Conservation (phyloP, 2,797 vertebrate genomes). For the Bovichtus variegatus region DNA sequence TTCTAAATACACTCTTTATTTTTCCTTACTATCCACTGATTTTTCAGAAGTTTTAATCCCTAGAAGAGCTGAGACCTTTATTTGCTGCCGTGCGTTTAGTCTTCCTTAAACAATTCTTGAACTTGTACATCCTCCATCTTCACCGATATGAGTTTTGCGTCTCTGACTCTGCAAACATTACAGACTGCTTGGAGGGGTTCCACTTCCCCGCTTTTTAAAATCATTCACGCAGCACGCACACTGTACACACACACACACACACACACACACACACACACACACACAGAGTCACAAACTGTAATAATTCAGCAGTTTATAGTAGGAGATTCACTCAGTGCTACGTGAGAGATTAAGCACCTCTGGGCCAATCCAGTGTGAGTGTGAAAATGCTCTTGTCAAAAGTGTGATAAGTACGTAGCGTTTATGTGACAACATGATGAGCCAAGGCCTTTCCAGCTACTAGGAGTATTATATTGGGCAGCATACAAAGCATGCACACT, state of each 20-base stretch:
- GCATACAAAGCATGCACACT: conserved; percentile 27
- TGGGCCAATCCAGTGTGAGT: conserved; percentile 52
- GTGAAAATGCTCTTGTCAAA: conserved; percentile 71
- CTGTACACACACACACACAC: too few species aligned
- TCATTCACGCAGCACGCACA: neutral
- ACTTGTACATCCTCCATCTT: conserved; percentile 60
- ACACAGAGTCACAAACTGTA: conserved; percentile 19
- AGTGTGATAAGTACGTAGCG: conserved; percentile 61
- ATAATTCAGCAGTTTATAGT: conserved; percentile 66
- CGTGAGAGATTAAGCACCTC: conserved; percentile 68
- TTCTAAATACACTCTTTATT: conserved; percentile 59
- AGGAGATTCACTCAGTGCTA: neutral
- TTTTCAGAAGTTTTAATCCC: conserved; percentile 17
- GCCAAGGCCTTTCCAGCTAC: conserved; percentile 37
- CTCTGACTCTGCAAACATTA: conserved; percentile 32
- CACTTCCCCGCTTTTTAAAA: conserved; percentile 24
- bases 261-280: too few species aligned
- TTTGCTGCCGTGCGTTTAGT: conserved; percentile 65
- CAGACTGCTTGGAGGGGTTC: conserved; percentile 53
- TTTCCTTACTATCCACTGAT: conserved; percentile 7
- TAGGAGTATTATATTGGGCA: conserved; percentile 50
- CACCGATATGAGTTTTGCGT: conserved; percentile 58
- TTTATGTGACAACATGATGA: conserved; percentile 70
- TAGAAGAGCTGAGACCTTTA: conserved; percentile 57
- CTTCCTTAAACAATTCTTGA: conserved; percentile 65